Conservation (phyloP, 1,140 invertebrate species). For the Steinernema feltiae region DNA sequence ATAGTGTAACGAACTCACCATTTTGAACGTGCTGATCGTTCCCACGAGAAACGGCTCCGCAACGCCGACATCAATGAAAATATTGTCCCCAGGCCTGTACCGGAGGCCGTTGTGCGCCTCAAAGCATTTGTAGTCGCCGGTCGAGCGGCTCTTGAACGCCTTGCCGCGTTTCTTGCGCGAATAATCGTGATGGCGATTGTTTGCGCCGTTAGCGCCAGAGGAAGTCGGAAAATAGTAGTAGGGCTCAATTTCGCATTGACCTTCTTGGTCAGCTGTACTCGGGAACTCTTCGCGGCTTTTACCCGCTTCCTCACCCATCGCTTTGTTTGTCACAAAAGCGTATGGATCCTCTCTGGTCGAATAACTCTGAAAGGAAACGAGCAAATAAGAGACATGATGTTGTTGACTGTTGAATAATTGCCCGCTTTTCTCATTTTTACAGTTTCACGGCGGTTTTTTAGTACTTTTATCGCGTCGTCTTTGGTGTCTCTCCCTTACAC, state of each 20-base stretch:
- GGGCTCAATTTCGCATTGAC: slow-evolving; percentile 20
- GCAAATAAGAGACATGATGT: not conserved
- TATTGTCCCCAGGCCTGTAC: slow-evolving; percentile 33
- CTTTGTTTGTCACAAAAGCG: not conserved
- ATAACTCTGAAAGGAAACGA: not conserved
- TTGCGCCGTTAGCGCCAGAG: not conserved
- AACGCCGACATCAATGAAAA: slow-evolving; percentile 26
- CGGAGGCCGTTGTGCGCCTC: slow-evolving; percentile 20
- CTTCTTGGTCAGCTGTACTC: no score
- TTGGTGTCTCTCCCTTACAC: not conserved
- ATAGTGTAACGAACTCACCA: slow-evolving; percentile 26
- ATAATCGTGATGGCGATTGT: slow-evolving; percentile 20
- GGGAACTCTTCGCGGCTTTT: slow-evolving; percentile 10
- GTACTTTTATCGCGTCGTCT: not conserved
- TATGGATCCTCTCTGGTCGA: not conserved
- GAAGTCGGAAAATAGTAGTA: slow-evolving; percentile 19
- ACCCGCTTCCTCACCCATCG: slow-evolving; percentile 19
- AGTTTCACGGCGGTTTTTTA: not conserved
- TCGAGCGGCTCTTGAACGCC: slow-evolving; percentile 25
- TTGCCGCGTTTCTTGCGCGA: slow-evolving; percentile 25
- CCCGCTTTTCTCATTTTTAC: not conserved
- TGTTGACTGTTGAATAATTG: not conserved
- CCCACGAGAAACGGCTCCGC: slow-evolving; percentile 31
- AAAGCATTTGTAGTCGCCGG: slow-evolving; percentile 33
- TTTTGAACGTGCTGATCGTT: slow-evolving; percentile 34